Base-by-base conservation (phyloP, 2,888 invertebrate species). In the Meiosimyza platycephala region DNA sequence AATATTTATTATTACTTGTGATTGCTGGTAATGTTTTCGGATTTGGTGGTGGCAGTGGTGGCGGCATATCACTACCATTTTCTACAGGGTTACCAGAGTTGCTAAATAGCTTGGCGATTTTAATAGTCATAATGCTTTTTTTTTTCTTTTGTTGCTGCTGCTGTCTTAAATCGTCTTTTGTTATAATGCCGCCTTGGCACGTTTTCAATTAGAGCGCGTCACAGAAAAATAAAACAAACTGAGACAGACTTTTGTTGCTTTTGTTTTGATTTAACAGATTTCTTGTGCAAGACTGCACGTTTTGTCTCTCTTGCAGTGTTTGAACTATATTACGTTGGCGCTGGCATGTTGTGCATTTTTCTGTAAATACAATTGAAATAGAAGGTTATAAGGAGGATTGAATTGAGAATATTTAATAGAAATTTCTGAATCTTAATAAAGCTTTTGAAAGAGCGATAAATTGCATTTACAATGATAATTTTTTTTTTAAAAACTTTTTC, bases 131-230 rank as follows among this genome's bases (percentile, higher is more conserved):
- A 47, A 18, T 60, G 40, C 18, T 40, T 22, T 50, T 54, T 40
- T 67, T 71, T 57, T 77, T 76, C 47, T 72, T 65, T 50, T 22
- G 68, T 11, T 73, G 67, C 50, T 69, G 73, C 50, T 74, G 75
- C 2, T 71, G 70, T 47, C 62, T 73, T 33, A 51, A 63, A 18
- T 55, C n/a, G 18, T 40, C 40, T 40, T 40, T 40, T 40, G 40
- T 9, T 9, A 9, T 40, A 9, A 9, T 40, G 40, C 40, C 40
- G 40, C 16, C n/a, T n/a, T 22, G 28, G 76, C 77, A 77, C 78
- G 79, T 82, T 83, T 81, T 80, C 81, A 84, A 83, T 84, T 81
- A 81, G 80, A 80, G 15, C 40, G 51, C 40, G 16, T 50, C 22
- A 40, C 15, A 50, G 12, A 55, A 3, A 57, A 57, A 18, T 13